Conservation (phyloP, 2,888 invertebrate species). For the Mesoligia furuncula region DNA sequence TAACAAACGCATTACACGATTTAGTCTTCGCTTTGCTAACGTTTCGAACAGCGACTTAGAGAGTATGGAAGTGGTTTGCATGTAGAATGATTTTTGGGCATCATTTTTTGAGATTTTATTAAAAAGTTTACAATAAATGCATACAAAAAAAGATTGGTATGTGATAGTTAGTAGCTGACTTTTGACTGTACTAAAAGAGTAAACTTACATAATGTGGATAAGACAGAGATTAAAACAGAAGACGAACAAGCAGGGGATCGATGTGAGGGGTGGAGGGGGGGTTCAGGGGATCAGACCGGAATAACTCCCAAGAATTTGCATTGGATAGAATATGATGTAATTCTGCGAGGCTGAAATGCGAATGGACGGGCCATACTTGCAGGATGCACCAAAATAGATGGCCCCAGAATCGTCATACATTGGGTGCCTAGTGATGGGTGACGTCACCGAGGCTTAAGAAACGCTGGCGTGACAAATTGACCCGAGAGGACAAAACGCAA, state of each 20-base stretch:
- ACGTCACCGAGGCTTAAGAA: background rate
- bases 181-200: too few relatives aligned
- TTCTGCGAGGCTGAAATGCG: background rate
- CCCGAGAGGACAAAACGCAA: too few relatives aligned
- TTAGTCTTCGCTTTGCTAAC: conserved; percentile 71
- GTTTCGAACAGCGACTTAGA: conserved; percentile 48
- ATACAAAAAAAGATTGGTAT: background rate
- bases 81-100: background rate
- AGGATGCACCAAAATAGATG: background rate
- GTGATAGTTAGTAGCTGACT: background rate
- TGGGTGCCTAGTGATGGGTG: background rate
- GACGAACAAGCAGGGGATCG: too few relatives aligned
- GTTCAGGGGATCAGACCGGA: too few relatives aligned
- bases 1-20: conserved; percentile 75
- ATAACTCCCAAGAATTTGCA: background rate
- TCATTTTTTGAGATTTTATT: background rate
- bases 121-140: background rate
- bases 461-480: background rate
- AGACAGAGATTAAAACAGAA: too few relatives aligned
- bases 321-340: background rate
- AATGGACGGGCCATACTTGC: background rate
- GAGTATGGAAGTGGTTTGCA: conserved; percentile 49
- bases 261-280: too few relatives aligned
- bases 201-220: too few relatives aligned
- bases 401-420: background rate